Evolutionary conservation across 2,888 invertebrate genomes (phyloP), one percentile per base, ranked within the genome.

Genomic region (Rosalia funebris): DNA sequence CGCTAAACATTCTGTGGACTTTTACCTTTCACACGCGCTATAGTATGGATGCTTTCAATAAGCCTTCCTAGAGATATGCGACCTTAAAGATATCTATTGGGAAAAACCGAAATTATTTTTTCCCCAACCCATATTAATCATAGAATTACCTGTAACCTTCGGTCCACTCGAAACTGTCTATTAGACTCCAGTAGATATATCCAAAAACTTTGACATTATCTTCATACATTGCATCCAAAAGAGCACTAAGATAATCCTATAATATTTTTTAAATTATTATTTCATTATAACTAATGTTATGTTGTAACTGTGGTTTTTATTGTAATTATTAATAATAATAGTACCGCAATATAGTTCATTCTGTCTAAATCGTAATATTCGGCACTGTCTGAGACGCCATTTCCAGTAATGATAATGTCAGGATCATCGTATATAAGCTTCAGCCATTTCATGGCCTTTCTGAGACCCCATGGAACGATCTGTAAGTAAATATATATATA

Each of bases 381-480:
- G n/a, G 55, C 61, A 41, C 54, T 48, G 25, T 82, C 79, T 2
- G 88, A 86, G 14, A 86, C 82, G 0, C 89, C 89, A 70, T 88
- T 89, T 75, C 89, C 89, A 0, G 88, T 88, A 10, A 89, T 79
- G 32, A 87, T 74, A 1, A 87, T 82, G 5, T 82, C 70, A 0
- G 87, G 86, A 74, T 87, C 86, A 66, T 84, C 77, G 78, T 88
- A 90, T 11, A 83, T 83, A 46, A 79, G 77, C 64, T 83, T 85
- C 11, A 89, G 81, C 86, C 88, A 89, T 77, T 86, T 87, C 11
- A 90, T 72, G 1, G 86, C 76, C 68, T 86, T 85, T 45, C 87
- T 83, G 76, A 90, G 84, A 14, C 89, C 90, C 82, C 86, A 85
- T 1, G 90, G 90, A 1, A 86, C 86, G 19, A 86, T 50, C 57